phyloP scores from a whole-genome alignment of 2,888 invertebrate genomes.

The Mimachlamys varia region DNA sequence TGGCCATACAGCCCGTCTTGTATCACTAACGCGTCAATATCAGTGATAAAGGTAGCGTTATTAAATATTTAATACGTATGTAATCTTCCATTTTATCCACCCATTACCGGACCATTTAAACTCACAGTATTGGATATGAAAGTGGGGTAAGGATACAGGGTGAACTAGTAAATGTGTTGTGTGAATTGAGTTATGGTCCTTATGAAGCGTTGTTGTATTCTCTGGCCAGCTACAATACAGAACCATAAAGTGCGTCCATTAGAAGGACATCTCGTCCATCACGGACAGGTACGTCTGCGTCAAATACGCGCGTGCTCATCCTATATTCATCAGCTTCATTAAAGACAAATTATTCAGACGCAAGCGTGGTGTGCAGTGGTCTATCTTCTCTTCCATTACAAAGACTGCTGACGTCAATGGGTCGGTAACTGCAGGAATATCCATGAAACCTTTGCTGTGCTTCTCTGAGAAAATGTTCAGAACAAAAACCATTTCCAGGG shows the following conservation, averaged over 20 bases:
- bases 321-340: neutral
- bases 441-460: too few species aligned
- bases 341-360: neutral
- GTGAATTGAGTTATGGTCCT: neutral
- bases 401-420: neutral
- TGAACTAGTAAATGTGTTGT: neutral
- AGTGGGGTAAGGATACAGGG: neutral
- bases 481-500: too few species aligned
- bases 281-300: neutral
- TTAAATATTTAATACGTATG: neutral
- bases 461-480: too few species aligned
- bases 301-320: neutral
- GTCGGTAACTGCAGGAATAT: neutral
- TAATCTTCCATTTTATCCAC: neutral
- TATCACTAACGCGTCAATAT: neutral
- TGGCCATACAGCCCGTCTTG: too few species aligned
- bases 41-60: neutral
- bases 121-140: neutral
- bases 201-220: neutral
- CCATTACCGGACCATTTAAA: conserved; percentile 15
- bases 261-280: neutral
- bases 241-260: neutral
- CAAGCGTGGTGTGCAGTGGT: neutral
- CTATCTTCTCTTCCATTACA: neutral
- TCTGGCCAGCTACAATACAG: neutral